A percentile compares a stretch with the other conserved stretches of the same genome.
These are phyloP conservation scores for Malacosoma neustria DNA, from an alignment of 2,888 invertebrate species.

Conservation along the genomic window DNA sequence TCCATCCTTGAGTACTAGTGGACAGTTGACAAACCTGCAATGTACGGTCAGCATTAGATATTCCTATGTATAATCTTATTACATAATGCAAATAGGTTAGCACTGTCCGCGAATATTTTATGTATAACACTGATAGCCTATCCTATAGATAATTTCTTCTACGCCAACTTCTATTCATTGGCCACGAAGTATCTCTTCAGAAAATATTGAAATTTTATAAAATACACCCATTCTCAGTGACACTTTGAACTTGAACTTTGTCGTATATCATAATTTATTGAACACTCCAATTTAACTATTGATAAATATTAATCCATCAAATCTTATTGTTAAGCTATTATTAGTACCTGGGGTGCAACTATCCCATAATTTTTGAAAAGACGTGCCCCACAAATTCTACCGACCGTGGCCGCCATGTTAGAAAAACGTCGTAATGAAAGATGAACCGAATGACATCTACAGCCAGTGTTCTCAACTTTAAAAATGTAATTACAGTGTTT, in stretches of 20 bases:
- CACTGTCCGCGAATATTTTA: constrained; percentile 36
- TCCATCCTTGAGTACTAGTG: constrained; percentile 83
- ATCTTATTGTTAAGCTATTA: constrained; percentile 24
- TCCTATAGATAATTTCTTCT: constrained; percentile 12
- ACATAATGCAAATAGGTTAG: constrained; percentile 72
- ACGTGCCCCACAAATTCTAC: constrained; percentile 89
- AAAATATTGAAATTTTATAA: constrained; percentile 30
- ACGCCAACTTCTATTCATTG: constrained; percentile 22
- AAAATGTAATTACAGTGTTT: no score
- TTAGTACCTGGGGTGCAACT: constrained; percentile 81
- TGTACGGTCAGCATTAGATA: constrained; percentile 52
- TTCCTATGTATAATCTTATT: constrained; percentile 57
- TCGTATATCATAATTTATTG: constrained; percentile 28
- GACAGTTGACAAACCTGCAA: constrained; percentile 85
- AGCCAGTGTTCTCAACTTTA: no score
- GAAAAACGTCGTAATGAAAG: constrained; percentile 69
- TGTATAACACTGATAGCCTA: constrained; percentile 18
- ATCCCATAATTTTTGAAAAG: constrained; percentile 85
- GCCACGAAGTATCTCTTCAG: constrained; percentile 17
- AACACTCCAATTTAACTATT: constrained; percentile 18
- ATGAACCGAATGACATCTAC: constrained; percentile 50
- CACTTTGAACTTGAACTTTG: constrained; percentile 29
- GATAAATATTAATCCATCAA: constrained; percentile 21
- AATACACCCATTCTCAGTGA: constrained; percentile 38
- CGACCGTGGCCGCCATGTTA: constrained; percentile 92